These are phyloP conservation scores for Protobothrops flavoviridis DNA, from an alignment of 2,113 vertebrate genomes.

Conservation along the genomic window DNA sequence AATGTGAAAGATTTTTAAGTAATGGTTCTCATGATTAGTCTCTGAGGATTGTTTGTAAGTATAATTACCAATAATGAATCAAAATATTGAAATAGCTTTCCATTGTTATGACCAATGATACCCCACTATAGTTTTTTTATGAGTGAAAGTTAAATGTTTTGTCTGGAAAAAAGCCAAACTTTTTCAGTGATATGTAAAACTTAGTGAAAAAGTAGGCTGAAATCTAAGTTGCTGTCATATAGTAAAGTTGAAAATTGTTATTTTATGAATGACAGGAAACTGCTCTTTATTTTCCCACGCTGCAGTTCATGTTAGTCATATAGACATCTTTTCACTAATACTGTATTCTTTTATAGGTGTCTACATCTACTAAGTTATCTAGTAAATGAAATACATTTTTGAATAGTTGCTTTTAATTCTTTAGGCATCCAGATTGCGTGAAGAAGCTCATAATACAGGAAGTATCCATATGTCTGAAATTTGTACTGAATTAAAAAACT, in stretches of 20 bases:
- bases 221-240: background rate
- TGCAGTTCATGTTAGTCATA: background rate
- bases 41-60: background rate
- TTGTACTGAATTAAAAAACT: constrained; percentile 99
- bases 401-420: constrained; percentile 8
- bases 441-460: constrained; percentile 98
- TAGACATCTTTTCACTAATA: background rate
- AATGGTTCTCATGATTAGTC: background rate
- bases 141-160: background rate
- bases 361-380: background rate
- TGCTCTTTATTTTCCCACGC: background rate
- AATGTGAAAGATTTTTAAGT: background rate
- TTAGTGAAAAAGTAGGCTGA: background rate
- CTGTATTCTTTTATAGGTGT: background rate
- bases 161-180: background rate
- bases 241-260: background rate
- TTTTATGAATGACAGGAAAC: background rate
- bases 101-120: background rate
- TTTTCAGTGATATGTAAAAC: background rate
- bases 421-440: constrained; percentile 93
- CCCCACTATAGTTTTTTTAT: background rate
- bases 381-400: constrained; percentile 7
- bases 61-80: background rate
- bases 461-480: constrained; percentile 99
- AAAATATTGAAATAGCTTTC: background rate